Percentiles rank a stretch among this genome's conserved stretches.
Evolutionary conservation across 2,113 vertebrate genomes (phyloP).

Genomic region (Onychostoma macrolepis): DNA sequence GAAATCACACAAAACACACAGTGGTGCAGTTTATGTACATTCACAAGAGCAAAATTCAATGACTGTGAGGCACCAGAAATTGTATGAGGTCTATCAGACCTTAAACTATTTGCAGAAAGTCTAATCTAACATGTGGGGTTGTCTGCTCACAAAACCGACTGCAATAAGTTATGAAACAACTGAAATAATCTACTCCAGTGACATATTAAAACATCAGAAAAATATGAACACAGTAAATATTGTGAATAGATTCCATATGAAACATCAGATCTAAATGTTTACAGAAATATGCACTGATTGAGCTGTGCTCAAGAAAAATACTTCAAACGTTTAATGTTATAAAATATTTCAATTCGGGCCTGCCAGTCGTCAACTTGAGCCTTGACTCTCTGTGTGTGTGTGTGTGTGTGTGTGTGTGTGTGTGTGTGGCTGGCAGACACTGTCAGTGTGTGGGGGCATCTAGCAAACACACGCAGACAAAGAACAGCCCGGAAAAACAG

Average conservation of each 20-base stretch:
- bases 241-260: background rate
- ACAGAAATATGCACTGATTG: background rate
- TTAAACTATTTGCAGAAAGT: background rate
- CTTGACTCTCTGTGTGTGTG: slow-evolving; percentile 45
- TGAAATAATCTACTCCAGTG: background rate
- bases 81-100: background rate
- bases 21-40: slow-evolving; percentile 3
- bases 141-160: background rate
- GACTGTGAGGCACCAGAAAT: background rate
- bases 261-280: background rate
- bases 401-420: slow-evolving; percentile 52
- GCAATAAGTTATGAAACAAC: background rate
- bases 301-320: background rate
- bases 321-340: slow-evolving; percentile 17
- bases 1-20: slow-evolving; percentile 49
- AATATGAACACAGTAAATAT: background rate
- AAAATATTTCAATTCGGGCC: slow-evolving; percentile 38
- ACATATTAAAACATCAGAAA: slow-evolving; percentile 3
- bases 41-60: background rate
- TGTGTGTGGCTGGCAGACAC: slow-evolving; percentile 53
- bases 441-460: slow-evolving; percentile 69
- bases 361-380: slow-evolving; percentile 21
- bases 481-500: slow-evolving; percentile 84
- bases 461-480: slow-evolving; percentile 83
- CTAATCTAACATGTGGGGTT: background rate